Base-by-base conservation (phyloP, 2,888 invertebrate species). In the Ennomos fuscantarius region DNA sequence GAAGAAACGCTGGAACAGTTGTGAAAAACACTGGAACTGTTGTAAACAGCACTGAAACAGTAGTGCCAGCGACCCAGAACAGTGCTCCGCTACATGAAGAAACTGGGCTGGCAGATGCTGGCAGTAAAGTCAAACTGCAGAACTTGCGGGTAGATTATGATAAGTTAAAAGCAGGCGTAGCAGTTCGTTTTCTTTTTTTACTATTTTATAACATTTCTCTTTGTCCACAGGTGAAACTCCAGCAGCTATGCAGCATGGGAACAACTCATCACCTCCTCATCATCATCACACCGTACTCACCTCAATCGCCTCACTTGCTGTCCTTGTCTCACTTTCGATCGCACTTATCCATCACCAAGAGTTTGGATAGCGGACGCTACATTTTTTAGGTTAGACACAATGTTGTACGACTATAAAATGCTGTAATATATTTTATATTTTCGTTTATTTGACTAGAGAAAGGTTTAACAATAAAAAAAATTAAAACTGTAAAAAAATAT, bases 241-340 rank as follows among this genome's bases (percentile, higher is more conserved):
- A 62, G 95, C 95, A 31, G 95, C 95, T 0, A 95, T 95, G 95
- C 95, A 95, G 72, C 95, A 95, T 68, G 95, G 95, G 41, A 95
- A 95, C 81, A 94, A 91, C 58, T 88, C 86, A 0, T 76, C 86
- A 12, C 78, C 75, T 2, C 61, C 68, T 1, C 72, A 69, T 12
- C 65, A 69, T 12, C 65, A 68, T 59, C 66, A 76, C 34, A 67
- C 9, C 32, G 40, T 73, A 59, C 66, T 77, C 34, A 67, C 9
- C 32, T 48, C 73, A 13, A 68, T 81, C 12, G 63, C 47, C 48
- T 78, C 43, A 67, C 79, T 65, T 70, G 75, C 54, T 13, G 55
- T 76, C 1, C 48, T 84, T 12, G 62, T 84, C 15, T 52, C 70
- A 8, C 43, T 84, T 10, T 49, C 78, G 60, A 68, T 80, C 62